Percentiles rank a stretch among this genome's conserved stretches.
Conservation (phyloP, 1,140 invertebrate genomes). For the Drosophila funebris region DNA sequence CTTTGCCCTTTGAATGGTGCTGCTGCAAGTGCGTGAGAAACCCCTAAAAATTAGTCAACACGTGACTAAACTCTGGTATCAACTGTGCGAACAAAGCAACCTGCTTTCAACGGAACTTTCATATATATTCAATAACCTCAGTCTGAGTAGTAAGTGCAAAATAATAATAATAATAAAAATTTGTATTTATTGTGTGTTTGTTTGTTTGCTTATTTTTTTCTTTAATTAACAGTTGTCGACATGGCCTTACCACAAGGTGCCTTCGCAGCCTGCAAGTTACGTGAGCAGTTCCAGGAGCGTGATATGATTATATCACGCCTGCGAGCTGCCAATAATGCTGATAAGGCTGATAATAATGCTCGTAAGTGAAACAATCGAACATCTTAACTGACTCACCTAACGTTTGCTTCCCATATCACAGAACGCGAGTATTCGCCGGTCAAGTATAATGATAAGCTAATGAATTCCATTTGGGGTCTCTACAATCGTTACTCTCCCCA, state of each 20-base stretch:
- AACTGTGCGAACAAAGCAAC: slow-evolving; percentile 32
- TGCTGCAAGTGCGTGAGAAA: slow-evolving; percentile 51
- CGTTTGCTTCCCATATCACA: slow-evolving; percentile 53
- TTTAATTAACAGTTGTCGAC: slow-evolving; percentile 35
- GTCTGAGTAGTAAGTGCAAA: slow-evolving; percentile 41
- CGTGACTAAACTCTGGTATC: slow-evolving; percentile 39
- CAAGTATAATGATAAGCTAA: slow-evolving; percentile 93
- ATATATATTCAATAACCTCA: slow-evolving; percentile 36
- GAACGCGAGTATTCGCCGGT: slow-evolving; percentile 86
- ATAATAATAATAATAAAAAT: background rate
- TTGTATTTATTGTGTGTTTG: background rate
- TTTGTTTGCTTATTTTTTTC: background rate
- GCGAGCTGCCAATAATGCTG: slow-evolving; percentile 58
- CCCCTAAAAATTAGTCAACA: slow-evolving; percentile 48
- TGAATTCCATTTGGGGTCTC: slow-evolving; percentile 95
- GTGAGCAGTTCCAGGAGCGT: slow-evolving; percentile 83
- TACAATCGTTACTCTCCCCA: slow-evolving; percentile 94
- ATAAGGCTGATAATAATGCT: slow-evolving; percentile 69
- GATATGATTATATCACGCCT: slow-evolving; percentile 77
- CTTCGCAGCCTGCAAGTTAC: slow-evolving; percentile 85
- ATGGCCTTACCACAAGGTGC: slow-evolving; percentile 86
- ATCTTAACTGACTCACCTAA: slow-evolving; percentile 20
- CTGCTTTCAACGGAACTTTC: slow-evolving; percentile 21
- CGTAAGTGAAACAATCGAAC: slow-evolving; percentile 51
- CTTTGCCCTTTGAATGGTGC: slow-evolving; percentile 50